Base-by-base conservation (phyloP, 1,140 invertebrate species). In the Physella acuta region DNA sequence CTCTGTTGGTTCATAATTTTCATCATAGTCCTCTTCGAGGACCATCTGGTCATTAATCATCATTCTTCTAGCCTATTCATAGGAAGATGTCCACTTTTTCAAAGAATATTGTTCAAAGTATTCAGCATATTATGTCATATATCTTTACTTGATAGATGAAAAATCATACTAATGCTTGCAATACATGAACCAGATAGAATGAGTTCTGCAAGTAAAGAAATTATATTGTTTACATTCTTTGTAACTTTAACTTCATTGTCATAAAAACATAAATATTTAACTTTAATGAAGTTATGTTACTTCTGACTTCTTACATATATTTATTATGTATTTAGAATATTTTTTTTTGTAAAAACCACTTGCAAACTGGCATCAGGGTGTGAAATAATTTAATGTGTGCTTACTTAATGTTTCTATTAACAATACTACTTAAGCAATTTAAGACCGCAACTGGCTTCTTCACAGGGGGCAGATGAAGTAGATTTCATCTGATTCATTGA, bases 1-100 rank as follows among this genome's bases (percentile, higher is more conserved):
- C 51, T 84, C 78, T 16, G 81, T 81, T 28, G 83, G 84, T 60
- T 84, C 72, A 76, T 85, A 85, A 68, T 82, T 82, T 69, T 85
- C 82, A 79, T 85, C 83, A 75, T 82, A 84, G 67, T 83, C 80
- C 74, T 85, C 84, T 73, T 86, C 84, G 8, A 86, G 78, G 73
- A 86, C 84, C 28, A 84, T 66, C 63, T 85, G 84, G 53, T 81
- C 79, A 73, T 83, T 84, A 26, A 85, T 80, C 76, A 81, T 83
- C 78, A 80, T 81, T 68, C 75, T 79, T 20, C 53, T 8, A 24
- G 5, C 11, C 11, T 20, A 24, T 30, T 55, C 5, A 20, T 24
- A 24, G 8, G 5, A 24, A 8, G 28, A 8, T 55, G 24, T 24
- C 20, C 8, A 20, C 20, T 24, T 55, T 55, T 55, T 5, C 5